phyloP scores from a whole-genome alignment of 1,140 invertebrate genomes.

The Drosophila guanche region DNA sequence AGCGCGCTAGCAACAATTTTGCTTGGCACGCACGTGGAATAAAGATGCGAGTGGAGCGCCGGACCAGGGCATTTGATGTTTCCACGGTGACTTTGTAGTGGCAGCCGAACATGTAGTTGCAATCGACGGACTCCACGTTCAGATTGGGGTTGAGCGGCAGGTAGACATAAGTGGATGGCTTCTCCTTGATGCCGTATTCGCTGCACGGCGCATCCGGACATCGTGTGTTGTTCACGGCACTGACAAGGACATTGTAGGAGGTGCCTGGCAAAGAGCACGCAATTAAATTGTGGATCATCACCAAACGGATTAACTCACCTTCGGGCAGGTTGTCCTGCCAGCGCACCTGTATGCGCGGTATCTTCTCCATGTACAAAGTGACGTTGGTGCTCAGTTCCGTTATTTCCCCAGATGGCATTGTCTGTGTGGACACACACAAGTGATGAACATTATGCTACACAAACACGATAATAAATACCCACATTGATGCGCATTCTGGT shows the following conservation, averaged over 20 bases:
- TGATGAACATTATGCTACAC: not conserved
- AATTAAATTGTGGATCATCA: not conserved
- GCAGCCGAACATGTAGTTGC: constrained; percentile 77
- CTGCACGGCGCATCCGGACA: constrained; percentile 73
- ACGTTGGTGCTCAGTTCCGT: constrained; percentile 59
- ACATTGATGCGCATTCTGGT: constrained; percentile 21
- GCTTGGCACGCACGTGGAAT: constrained; percentile 58
- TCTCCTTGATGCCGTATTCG: constrained; percentile 67
- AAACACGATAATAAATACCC: not conserved
- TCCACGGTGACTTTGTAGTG: constrained; percentile 73
- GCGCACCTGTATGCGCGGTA: constrained; percentile 60
- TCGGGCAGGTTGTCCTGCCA: constrained; percentile 74
- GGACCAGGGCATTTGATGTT: constrained; percentile 61
- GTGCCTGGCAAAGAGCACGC: constrained; percentile 43
- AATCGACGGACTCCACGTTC: constrained; percentile 66
- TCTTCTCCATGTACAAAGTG: constrained; percentile 62
- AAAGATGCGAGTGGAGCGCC: constrained; percentile 42
- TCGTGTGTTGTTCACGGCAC: constrained; percentile 61
- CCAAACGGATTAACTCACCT: constrained; percentile 31
- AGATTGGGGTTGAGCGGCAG: constrained; percentile 64
- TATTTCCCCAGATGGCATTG: constrained; percentile 33
- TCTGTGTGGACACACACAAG: not conserved
- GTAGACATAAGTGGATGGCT: constrained; percentile 40
- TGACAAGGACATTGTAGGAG: constrained; percentile 72
- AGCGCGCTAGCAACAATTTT: not conserved